A percentile compares a stretch with the other conserved stretches of the same genome.
Evolutionary conservation across 2,113 vertebrate genomes (phyloP).

Genomic region (Chionis minor): DNA sequence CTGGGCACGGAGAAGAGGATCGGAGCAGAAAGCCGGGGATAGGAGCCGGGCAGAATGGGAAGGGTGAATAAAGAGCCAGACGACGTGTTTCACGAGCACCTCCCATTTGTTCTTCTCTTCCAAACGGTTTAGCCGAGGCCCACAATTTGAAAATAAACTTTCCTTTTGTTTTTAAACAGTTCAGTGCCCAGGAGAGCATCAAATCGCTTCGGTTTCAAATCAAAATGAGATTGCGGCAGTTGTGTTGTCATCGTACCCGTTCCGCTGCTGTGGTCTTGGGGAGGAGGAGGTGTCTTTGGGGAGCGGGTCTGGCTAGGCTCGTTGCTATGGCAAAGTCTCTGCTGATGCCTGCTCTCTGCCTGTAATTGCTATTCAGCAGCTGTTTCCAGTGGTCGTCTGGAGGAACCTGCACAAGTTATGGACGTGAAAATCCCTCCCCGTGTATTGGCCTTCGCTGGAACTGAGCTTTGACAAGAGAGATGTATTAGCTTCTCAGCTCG

Average conservation of each 20-base stretch:
- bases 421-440: background rate
- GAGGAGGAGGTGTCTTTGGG: conserved; percentile 57
- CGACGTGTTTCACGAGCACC: background rate
- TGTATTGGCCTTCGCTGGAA: background rate
- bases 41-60: background rate
- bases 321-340: conserved; percentile 66
- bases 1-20: background rate
- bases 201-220: conserved; percentile 6
- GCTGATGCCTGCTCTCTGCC: conserved; percentile 43
- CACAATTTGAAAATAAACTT: background rate
- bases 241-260: conserved; percentile 43
- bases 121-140: background rate
- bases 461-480: conserved; percentile 1
- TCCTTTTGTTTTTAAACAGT: conserved; percentile 47
- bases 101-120: background rate
- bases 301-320: conserved; percentile 47
- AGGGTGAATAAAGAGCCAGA: background rate
- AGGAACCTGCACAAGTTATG: conserved; percentile 14
- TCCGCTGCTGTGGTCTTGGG: conserved; percentile 51
- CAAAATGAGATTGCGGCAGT: background rate
- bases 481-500: conserved; percentile 22
- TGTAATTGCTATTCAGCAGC: conserved; percentile 69
- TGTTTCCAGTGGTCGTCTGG: conserved; percentile 59
- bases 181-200: conserved; percentile 29
- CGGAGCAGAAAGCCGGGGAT: background rate